phyloP scores from a whole-genome alignment of 2,888 invertebrate species.

The Hoplodrina blanda region DNA sequence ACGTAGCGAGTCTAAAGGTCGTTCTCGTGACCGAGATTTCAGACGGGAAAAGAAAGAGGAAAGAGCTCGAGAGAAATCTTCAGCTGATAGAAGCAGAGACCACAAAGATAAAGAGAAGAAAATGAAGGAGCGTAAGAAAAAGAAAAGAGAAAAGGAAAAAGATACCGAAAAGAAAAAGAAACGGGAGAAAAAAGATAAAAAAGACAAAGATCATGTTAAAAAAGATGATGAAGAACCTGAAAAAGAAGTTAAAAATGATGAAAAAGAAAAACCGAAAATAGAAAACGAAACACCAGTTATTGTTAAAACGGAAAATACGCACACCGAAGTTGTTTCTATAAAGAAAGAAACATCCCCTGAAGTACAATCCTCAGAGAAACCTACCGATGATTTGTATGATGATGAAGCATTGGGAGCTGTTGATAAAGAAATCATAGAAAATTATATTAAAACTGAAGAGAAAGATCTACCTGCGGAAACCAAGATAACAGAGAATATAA shows the following conservation, averaged over 20 bases:
- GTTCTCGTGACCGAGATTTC: conserved; percentile 88
- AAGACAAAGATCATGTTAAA: conserved; percentile 84
- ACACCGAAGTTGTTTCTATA: conserved; percentile 51
- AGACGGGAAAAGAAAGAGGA: conserved; percentile 90
- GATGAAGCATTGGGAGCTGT: conserved; percentile 89
- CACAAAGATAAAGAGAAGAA: conserved; percentile 91
- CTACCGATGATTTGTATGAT: conserved; percentile 86
- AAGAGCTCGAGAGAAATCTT: conserved; percentile 82
- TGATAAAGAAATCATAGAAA: conserved; percentile 90
- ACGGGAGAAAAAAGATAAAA: conserved; percentile 90
- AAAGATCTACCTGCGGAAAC: conserved; percentile 68
- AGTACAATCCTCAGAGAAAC: conserved; percentile 65
- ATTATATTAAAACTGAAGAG: conserved; percentile 87
- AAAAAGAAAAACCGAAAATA: conserved; percentile 46
- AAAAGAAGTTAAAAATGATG: conserved; percentile 52
- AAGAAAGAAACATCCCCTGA: conserved; percentile 65
- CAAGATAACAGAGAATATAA: conserved; percentile 76
- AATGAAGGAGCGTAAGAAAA: conserved; percentile 87
- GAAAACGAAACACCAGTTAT: conserved; percentile 30
- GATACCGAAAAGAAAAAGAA: conserved; percentile 88
- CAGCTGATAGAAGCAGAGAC: conserved; percentile 87
- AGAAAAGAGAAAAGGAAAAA: conserved; percentile 89
- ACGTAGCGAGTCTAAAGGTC: conserved; percentile 86
- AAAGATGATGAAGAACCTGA: conserved; percentile 75
- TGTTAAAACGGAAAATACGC: conserved; percentile 56